Evolutionary conservation across 2,888 invertebrate genomes (phyloP), one percentile per base, ranked within the genome.

Genomic region (Nasonia oneida): DNA sequence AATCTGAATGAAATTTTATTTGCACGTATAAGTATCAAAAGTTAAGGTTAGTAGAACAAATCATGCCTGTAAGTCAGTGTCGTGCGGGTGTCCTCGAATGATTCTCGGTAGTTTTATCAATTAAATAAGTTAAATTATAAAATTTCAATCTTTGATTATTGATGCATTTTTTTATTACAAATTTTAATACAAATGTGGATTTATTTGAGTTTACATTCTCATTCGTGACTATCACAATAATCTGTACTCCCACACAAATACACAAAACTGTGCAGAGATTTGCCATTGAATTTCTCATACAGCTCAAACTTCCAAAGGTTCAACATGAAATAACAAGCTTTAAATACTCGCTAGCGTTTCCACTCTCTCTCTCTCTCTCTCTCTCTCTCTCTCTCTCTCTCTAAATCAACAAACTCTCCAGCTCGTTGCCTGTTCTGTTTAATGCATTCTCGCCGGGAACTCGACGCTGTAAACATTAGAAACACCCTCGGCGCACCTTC

Each of bases 401-500:
- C 57, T 23, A n/a, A 61, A 61, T 67, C 67, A 29, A 29, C 67
- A 67, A 67, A 33, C 67, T 14, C 33, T 67, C 14, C 29, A 67
- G 67, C 67, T n/a, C 18, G n/a, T n/a, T 57, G n/a, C 18, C 29
- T 33, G 67, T 5, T 67, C 42, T 74, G 70, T 83, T 67, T 74
- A 67, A 57, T 70, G 42, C 73, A 18, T 73, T 23, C 50, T 61
- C 74, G 37, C 37, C 39, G 73, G 37, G 50, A 47, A 33, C 29
- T 61, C 47, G 61, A 47, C 42, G 23, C 71, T 47, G 61, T 71
- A 70, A 76, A 71, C 77, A 61, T 77, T 77, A 77, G 64, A 57
- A 39, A 64, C 47, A 67, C 42, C 73, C 83, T 74, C 53, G 23
- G 42, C 23, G 33, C 23, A 67, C 71, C 57, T 70, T 70, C 53